Base-by-base conservation (phyloP, 2,888 invertebrate species). In the Dryococelus australis region DNA sequence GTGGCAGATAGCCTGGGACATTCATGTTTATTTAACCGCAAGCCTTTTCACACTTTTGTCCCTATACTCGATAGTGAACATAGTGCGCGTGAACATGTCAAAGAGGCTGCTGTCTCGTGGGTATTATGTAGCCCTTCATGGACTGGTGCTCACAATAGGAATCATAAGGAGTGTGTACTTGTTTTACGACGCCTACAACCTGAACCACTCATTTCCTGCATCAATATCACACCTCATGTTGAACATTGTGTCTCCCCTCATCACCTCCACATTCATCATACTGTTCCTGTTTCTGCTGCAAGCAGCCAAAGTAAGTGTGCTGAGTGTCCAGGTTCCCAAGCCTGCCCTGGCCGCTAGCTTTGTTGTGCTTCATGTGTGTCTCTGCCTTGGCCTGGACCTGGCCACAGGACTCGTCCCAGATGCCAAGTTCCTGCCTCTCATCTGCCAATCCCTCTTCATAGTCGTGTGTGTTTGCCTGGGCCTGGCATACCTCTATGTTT, bases 161-260 rank as follows among this genome's bases (percentile, higher is more conserved):
- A 94, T 96, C 27, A 93, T 97, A 91, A 94, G 97, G 86, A 97
- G 97, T 90, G 96, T 97, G 90, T 98, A 97, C 91, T 94, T 98
- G 90, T 96, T 98, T 90, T 97, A 98, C 91, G 98, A 98, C 92
- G 97, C 98, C 0, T 98, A 98, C 92, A 98, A 98, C 91, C 95
- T 97, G n/a, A 95, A 96, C 88, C 95, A 95, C 88, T 96, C 96
- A 0, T 94, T 98, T 91, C 97, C 97, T 88, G 92, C 92, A 35
- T 96, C 96, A 88, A 93, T 97, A 53, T 97, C 97, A 86, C 96
- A 97, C 91, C 95, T 98, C 86, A 93, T 98, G 79, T 95, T 97
- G 89, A 97, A 97, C 91, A 94, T 97, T 87, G 97, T 97, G 0
- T 96, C 97, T 89, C 98, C 98, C 89, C 95, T 98, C 90, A 92